A percentile compares a stretch with the other conserved stretches of the same genome.
phyloP scores from a whole-genome alignment of 2,113 vertebrate species.

The Erythrolamprus reginae region DNA sequence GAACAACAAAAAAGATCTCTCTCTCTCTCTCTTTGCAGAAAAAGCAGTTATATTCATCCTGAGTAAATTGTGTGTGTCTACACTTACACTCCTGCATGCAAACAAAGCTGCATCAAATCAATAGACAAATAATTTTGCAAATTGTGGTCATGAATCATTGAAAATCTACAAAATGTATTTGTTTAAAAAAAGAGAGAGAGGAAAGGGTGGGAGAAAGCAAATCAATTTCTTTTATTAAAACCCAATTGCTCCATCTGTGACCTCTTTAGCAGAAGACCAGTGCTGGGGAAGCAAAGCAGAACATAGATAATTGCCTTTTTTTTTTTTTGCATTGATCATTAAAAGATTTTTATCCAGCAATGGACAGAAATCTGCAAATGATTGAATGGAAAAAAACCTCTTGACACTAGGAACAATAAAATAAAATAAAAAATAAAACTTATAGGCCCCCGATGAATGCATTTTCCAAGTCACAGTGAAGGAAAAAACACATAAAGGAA shows the following conservation, averaged over 20 bases:
- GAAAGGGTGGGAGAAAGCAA: conserved; percentile 31
- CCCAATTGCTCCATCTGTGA: conserved; percentile 57
- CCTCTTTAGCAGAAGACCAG: conserved; percentile 24
- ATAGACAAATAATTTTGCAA: conserved; percentile 74
- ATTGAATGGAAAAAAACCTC: not conserved
- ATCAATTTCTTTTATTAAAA: conserved; percentile 74
- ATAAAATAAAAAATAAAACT: not conserved
- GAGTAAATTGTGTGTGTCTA: conserved; percentile 42
- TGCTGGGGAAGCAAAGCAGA: not conserved
- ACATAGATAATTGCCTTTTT: not conserved
- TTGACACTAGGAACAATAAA: not conserved
- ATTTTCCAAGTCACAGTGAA: not conserved
- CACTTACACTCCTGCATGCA: conserved; percentile 20
- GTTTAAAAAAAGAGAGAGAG: conserved; percentile 62
- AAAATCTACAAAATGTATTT: conserved; percentile 51
- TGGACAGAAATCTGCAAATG: not conserved
- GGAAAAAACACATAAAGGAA: not conserved
- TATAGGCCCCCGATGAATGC: not conserved
- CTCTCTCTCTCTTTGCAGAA: too few species aligned
- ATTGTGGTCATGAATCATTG: conserved; percentile 71
- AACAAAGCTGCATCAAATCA: conserved; percentile 63
- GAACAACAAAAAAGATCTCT: not conserved
- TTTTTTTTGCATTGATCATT: not conserved
- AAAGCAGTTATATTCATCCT: conserved; percentile 40
- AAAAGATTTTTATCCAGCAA: rapidly evolving